Percentiles rank a stretch among this genome's conserved stretches.
Evolutionary conservation across 2,797 vertebrate genomes (phyloP).

Genomic region (Orestias chungarensis): DNA sequence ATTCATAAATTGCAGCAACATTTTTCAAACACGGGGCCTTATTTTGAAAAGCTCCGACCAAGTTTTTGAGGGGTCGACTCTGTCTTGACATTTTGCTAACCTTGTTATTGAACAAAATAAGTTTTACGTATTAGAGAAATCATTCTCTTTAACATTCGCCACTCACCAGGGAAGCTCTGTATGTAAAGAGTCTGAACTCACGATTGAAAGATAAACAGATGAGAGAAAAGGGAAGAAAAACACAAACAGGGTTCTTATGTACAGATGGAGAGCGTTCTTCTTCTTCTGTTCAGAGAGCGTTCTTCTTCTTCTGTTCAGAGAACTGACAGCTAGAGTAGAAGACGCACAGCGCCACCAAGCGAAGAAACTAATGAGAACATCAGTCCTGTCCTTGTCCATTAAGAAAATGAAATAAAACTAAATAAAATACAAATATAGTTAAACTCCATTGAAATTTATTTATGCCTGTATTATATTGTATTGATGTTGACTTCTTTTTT

Average conservation of each 20-base stretch:
- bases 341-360: conserved; percentile 5
- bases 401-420: neutral
- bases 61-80: neutral
- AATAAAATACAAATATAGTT: no score
- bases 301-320: no score
- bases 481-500: no score
- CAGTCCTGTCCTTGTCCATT: neutral
- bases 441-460: no score
- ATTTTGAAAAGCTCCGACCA: conserved; percentile 28
- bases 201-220: neutral
- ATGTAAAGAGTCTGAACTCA: neutral
- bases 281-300: conserved; percentile 34
- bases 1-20: no score
- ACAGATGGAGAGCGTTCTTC: conserved; percentile 12
- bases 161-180: conserved; percentile 42
- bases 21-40: no score
- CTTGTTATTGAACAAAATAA: neutral
- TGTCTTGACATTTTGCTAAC: neutral
- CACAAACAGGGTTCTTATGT: neutral
- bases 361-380: neutral
- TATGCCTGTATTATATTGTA: no score
- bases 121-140: fast-evolving
- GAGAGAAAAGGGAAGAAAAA: neutral
- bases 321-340: neutral
- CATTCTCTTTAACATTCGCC: neutral